phyloP scores from a whole-genome alignment of 2,797 vertebrate species.

The Helostoma temminkii region DNA sequence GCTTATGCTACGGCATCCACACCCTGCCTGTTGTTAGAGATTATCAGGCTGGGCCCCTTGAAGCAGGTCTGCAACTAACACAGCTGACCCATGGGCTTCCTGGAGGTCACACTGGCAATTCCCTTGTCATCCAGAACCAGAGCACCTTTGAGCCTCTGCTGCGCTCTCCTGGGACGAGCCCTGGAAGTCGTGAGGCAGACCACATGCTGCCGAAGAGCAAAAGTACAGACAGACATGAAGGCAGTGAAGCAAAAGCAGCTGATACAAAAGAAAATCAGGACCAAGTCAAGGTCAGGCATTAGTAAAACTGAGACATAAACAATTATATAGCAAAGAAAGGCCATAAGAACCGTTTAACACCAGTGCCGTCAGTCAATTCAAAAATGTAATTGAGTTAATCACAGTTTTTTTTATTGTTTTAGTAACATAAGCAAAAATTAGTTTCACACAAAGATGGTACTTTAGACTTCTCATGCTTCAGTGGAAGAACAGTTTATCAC shows the following conservation, averaged over 20 bases:
- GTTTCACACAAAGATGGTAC: no score
- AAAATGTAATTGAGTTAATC: no score
- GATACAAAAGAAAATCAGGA: constrained; percentile 57
- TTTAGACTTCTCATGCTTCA: no score
- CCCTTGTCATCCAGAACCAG: constrained; percentile 65
- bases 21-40: constrained; percentile 79
- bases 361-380: no score
- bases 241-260: constrained; percentile 51
- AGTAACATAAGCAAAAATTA: no score
- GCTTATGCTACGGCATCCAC: constrained; percentile 83
- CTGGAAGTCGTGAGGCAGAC: constrained; percentile 47
- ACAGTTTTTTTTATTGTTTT: no score
- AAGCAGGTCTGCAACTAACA: constrained; percentile 74
- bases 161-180: constrained; percentile 55
- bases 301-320: background rate
- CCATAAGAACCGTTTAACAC: background rate
- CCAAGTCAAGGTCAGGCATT: constrained; percentile 66
- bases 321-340: constrained; percentile 2
- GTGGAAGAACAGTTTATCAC: no score
- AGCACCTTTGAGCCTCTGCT: constrained; percentile 64
- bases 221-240: constrained; percentile 47
- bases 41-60: constrained; percentile 66
- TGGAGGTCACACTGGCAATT: constrained; percentile 39
- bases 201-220: constrained; percentile 60
- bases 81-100: constrained; percentile 68